phyloP scores from a whole-genome alignment of 2,888 invertebrate genomes.

The Branchipolynoe longqiensis region DNA sequence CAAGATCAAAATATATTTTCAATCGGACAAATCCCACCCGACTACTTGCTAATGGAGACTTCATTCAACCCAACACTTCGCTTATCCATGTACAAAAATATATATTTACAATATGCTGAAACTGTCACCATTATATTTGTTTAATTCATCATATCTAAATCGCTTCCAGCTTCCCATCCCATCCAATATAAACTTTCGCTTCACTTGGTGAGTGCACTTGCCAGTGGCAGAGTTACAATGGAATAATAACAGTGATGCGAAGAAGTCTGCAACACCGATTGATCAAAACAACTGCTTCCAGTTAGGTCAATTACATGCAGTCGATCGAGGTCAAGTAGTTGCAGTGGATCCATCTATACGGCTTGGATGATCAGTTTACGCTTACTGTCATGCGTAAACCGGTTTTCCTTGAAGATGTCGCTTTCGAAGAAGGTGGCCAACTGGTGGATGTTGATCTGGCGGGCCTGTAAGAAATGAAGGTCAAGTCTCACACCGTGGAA shows the following conservation, averaged over 20 bases:
- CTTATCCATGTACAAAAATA: slow-evolving; percentile 43
- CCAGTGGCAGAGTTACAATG: neutral
- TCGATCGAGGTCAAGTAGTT: no score
- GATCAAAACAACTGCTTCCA: neutral
- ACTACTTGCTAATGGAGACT: no score
- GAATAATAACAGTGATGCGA: no score
- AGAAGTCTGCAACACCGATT: neutral
- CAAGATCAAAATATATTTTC: no score
- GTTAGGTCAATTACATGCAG: neutral
- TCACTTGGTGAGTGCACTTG: neutral
- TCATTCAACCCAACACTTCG: no score
- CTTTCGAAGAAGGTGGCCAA: slow-evolving; percentile 95
- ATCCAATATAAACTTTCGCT: neutral
- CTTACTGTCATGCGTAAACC: slow-evolving; percentile 91
- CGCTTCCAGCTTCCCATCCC: neutral
- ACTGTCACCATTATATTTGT: neutral
- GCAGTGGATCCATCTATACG: neutral
- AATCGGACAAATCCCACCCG: no score
- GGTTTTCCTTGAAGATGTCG: slow-evolving; percentile 92
- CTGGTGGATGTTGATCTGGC: slow-evolving; percentile 94
- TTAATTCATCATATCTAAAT: no score
- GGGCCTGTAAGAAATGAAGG: slow-evolving; percentile 86
- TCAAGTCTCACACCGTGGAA: neutral
- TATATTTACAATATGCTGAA: slow-evolving; percentile 13
- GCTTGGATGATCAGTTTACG: slow-evolving; percentile 91